Base-by-base conservation (phyloP, 2,888 invertebrate species). In the Stenolophus ochropezus region DNA sequence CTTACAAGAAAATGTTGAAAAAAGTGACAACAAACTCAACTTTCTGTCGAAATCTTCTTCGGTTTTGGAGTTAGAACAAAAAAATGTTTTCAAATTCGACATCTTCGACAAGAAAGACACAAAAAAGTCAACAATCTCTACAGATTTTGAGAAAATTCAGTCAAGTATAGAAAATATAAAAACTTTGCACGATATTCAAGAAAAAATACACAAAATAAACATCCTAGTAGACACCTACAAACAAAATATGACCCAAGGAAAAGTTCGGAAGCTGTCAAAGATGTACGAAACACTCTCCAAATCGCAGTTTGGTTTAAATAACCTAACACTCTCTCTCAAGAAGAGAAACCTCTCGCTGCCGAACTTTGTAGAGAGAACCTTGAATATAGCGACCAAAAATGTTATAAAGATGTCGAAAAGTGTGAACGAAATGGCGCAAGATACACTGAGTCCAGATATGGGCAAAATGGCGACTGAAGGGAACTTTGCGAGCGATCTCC, bases 141-240 rank as follows among this genome's bases (percentile, higher is more conserved):
- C 82, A 0, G 82, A 81, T 25, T 83, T 84, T n/a, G 84, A 84
- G 75, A 85, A 87, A 82, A 88, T 88, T n/a, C 88, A 89, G 75
- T 84, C 86, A 53, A 88, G 89, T 0, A 83, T 89, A n/a, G 91
- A 92, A 65, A 93, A 93, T 85, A 91, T 93, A 4, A 91, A 91
- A 84, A 92, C 93, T 85, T 91, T 92, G 83, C 92, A 92, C 86
- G 91, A 93, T 83, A 94, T 94, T 23, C 94, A 94, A 87, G 90
- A 93, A 80, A 94, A 94, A 87, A 91, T 94, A 11, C 92, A 93
- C 85, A 93, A 94, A 27, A 94, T 94, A 27, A 94, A 94, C 85
- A 93, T 92, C 85, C 86, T 94, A 20, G 94, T 94, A 0, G 93
- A 89, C 58, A 86, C 89, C 49, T 88, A 88, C 83, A 88, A 86